These are phyloP conservation scores for Dendrolimus kikuchii DNA, from an alignment of 1,140 invertebrate species.

Conservation along the genomic window DNA sequence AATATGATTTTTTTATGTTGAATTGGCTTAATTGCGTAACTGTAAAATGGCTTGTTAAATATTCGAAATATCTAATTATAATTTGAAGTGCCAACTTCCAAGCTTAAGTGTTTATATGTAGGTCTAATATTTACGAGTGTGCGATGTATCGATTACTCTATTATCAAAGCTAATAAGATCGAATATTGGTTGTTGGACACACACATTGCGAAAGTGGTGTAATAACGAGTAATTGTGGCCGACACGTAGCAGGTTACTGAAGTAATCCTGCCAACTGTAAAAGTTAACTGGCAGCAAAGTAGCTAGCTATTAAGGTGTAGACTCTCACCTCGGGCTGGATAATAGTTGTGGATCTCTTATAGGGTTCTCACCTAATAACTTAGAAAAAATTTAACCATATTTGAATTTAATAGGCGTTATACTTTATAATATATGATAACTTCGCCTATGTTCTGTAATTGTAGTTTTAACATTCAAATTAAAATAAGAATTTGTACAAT, in stretches of 20 bases:
- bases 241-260: conserved; percentile 51
- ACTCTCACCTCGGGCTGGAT: conserved; percentile 26
- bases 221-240: conserved; percentile 52
- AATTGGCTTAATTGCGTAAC: too few species aligned
- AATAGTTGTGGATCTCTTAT: conserved; percentile 28
- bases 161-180: conserved; percentile 36
- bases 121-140: conserved; percentile 8
- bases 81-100: neutral
- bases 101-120: neutral
- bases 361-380: conserved; percentile 9
- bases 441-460: too few species aligned
- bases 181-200: conserved; percentile 36
- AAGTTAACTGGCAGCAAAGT: conserved; percentile 27
- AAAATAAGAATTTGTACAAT: too few species aligned
- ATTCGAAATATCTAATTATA: too few species aligned
- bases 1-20: too few species aligned
- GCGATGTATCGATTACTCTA: conserved; percentile 12
- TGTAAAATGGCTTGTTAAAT: too few species aligned
- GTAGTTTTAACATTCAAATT: too few species aligned
- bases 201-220: conserved; percentile 36
- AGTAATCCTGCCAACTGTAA: conserved; percentile 35
- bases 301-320: conserved; percentile 20
- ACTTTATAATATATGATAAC: neutral
- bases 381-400: neutral
- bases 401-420: neutral